Conservation (phyloP, 1,140 invertebrate genomes). For the Bacillus rossius region DNA sequence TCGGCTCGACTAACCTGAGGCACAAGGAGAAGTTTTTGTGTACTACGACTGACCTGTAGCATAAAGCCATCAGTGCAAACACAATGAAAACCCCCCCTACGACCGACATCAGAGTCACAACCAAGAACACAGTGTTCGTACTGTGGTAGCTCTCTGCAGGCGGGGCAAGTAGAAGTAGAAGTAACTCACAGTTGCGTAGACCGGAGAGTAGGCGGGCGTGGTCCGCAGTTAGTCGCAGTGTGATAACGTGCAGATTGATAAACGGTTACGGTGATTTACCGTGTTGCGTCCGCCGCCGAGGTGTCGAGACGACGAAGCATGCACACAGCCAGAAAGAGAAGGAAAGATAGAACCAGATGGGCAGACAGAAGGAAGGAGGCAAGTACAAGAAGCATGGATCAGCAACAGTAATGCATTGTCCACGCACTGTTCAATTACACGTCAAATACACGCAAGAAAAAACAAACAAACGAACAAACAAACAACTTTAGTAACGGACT, state of each 20-base stretch:
- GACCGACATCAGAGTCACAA: constrained; percentile 95
- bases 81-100: constrained; percentile 97
- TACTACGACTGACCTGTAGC: constrained; percentile 98
- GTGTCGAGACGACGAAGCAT: constrained; percentile 35
- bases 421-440: not conserved
- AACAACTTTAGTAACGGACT: too few relatives aligned
- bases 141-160: constrained; percentile 84
- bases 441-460: not conserved
- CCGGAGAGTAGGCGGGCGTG: too few relatives aligned
- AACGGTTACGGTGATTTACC: too few relatives aligned
- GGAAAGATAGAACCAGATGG: constrained; percentile 41
- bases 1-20: constrained; percentile 89
- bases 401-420: not conserved
- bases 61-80: constrained; percentile 96
- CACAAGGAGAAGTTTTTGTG: constrained; percentile 96
- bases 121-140: constrained; percentile 93
- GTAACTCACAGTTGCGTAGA: too few relatives aligned
- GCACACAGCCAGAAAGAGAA: constrained; percentile 46
- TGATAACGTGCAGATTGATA: too few relatives aligned
- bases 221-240: too few relatives aligned
- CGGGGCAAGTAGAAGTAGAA: too few relatives aligned
- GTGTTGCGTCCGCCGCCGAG: too few relatives aligned
- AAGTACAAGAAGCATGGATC: constrained; percentile 35
- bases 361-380: constrained; percentile 46
- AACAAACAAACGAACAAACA: too few relatives aligned